Evolutionary conservation across 2,888 invertebrate species (phyloP).

Genomic region (Salpingus planirostris): DNA sequence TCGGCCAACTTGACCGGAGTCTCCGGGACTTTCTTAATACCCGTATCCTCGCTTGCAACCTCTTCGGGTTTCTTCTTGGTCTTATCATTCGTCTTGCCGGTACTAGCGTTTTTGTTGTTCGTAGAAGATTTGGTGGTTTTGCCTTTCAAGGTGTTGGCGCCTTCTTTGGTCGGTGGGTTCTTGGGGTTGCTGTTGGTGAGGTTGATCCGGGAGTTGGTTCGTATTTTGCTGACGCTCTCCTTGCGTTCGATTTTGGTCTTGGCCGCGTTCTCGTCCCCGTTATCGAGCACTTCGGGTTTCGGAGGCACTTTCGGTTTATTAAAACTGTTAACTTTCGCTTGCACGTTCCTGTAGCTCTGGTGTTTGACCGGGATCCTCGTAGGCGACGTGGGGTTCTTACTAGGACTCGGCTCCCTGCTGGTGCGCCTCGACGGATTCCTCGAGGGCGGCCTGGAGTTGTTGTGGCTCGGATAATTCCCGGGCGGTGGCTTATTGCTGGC

Average conservation of each 20-base stretch:
- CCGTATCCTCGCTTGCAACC: slow-evolving; percentile 3
- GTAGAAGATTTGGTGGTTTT: slow-evolving; percentile 5
- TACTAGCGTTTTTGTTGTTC: slow-evolving; percentile 5
- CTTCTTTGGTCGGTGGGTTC: slow-evolving; percentile 4
- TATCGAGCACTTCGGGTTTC: slow-evolving; percentile 29
- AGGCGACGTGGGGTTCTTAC: slow-evolving; percentile 28
- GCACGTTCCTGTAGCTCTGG: slow-evolving; percentile 33
- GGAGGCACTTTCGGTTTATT: slow-evolving; percentile 40
- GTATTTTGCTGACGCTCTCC: slow-evolving; percentile 26
- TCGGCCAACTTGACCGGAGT: slow-evolving; percentile 18
- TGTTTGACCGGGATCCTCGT: slow-evolving; percentile 28
- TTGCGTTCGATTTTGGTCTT: slow-evolving; percentile 17
- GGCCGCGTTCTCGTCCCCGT: slow-evolving; percentile 12
- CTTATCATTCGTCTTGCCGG: not conserved
- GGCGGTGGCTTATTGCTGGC: no score
- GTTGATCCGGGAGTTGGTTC: slow-evolving; percentile 19
- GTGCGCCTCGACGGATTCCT: slow-evolving; percentile 19
- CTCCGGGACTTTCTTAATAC: slow-evolving; percentile 10
- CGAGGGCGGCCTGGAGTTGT: slow-evolving; percentile 11
- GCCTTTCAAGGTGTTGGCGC: slow-evolving; percentile 3
- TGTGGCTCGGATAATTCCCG: no score
- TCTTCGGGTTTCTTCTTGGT: slow-evolving; percentile 2
- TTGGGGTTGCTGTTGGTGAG: slow-evolving; percentile 10
- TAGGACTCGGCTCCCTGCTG: slow-evolving; percentile 32
- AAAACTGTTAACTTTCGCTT: slow-evolving; percentile 39